Base-by-base conservation (phyloP, 2,113 vertebrate genomes). In the Columba janthina region DNA sequence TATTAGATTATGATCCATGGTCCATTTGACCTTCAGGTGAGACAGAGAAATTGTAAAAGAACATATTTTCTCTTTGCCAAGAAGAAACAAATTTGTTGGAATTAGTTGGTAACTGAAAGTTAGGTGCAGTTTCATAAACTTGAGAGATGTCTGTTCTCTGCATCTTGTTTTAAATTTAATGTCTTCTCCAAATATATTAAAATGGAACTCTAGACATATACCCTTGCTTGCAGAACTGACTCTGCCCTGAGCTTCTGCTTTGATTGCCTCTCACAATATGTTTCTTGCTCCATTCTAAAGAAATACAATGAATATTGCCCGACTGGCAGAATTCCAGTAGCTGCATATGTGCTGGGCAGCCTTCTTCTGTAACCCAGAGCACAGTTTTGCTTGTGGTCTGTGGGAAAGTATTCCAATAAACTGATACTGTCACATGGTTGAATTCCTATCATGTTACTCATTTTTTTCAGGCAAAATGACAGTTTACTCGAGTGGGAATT, bases 381-480 rank as follows among this genome's bases (percentile, higher is more conserved):
- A 80, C 51, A 64, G 75, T 96, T 96, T 95, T 91, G 71, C 94
- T 67, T 96, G 64, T 74, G 78, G 56, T 94, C 91, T 91, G 60
- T 64, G 75, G 90, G 85, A 88, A 95, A 94, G 95, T 96, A 91
- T 74, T 91, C 42, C 79, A 96, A 92, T 90, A 95, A 97, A 94
- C 72, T 88, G 75, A 77, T 93, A 80, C 44, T 78, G 85, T 91
- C 85, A 93, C 85, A 80, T 89, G 79, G 61, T 79, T 80, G 83
- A 94, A 93, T 90, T 95, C 85, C 90, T 96, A 65, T 44, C 6
- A 0, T 83, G 48, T 92, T 95, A 81, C 79, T 96, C 78, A 92
- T 91, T 94, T 92, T 94, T 93, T 77, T 91, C 64, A 80, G 92
- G 93, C 85, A 92, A 90, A 94, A 78, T 81, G 90, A 79, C 90